Conservation (phyloP, 1,140 invertebrate genomes). For the Penaeus japonicus region DNA sequence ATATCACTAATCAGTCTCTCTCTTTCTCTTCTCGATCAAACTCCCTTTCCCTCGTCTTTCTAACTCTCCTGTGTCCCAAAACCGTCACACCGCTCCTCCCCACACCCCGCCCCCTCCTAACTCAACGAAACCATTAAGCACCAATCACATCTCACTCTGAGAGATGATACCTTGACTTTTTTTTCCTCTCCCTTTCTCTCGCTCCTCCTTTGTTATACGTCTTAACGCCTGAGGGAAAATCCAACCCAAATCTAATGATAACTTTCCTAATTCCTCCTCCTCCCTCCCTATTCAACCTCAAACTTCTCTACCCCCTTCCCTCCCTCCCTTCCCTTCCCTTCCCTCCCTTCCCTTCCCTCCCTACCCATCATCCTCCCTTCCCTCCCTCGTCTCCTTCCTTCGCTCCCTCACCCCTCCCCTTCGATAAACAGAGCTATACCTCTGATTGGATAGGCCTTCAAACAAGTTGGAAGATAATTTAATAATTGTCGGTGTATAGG, state of each 20-base stretch:
- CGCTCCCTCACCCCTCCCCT: neutral
- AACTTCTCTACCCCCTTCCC: too few species aligned
- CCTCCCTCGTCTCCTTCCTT: too few species aligned
- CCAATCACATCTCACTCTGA: neutral
- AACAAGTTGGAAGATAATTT: conserved; percentile 48
- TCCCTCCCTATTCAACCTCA: too few species aligned
- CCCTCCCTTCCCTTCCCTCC: too few species aligned
- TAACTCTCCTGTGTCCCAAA: neutral
- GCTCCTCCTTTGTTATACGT: neutral
- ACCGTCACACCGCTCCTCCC: neutral
- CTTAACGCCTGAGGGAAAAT: neutral
- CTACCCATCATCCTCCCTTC: too few species aligned
- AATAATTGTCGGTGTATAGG: conserved; percentile 20
- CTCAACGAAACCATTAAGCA: too few species aligned
- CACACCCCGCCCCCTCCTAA: neutral
- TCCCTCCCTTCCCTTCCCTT: too few species aligned
- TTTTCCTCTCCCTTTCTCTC: neutral
- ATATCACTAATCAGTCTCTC: too few species aligned
- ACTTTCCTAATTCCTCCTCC: conserved; percentile 15
- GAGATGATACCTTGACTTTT: neutral
- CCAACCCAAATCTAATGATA: conserved; percentile 42
- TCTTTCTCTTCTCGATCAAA: neutral
- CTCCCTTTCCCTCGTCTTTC: neutral
- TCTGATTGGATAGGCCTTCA: conserved; percentile 45
- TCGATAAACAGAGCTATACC: conserved; percentile 23